A percentile compares a stretch with the other conserved stretches of the same genome.
Evolutionary conservation across 2,888 invertebrate species (phyloP).

Genomic region (Marasmarcha lunaedactyla): DNA sequence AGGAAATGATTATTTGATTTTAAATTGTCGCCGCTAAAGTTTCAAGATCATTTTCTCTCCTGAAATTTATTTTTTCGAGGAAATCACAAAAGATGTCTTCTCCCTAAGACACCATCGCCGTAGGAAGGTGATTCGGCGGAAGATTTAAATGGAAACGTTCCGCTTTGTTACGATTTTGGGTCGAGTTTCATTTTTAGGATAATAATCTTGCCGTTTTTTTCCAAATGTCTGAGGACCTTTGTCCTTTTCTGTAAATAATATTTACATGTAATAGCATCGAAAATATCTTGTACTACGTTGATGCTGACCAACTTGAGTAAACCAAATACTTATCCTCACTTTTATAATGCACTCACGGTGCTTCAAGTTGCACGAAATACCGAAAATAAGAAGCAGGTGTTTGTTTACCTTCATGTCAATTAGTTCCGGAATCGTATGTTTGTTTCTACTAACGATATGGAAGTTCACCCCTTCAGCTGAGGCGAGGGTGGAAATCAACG

Average conservation of each 20-base stretch:
- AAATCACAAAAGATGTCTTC: not conserved
- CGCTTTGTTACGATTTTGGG: not conserved
- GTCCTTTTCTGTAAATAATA: too few species aligned
- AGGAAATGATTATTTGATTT: constrained; percentile 1
- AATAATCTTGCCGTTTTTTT: not conserved
- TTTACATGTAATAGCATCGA: too few species aligned
- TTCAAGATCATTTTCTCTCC: not conserved
- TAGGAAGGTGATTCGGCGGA: not conserved
- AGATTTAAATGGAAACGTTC: constrained; percentile 1
- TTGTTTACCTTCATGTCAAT: too few species aligned
- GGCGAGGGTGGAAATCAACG: not conserved
- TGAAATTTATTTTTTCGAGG: not conserved
- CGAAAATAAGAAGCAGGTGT: too few species aligned
- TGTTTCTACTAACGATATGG: too few species aligned
- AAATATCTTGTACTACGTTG: too few species aligned
- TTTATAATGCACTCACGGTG: too few species aligned
- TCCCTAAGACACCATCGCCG: not conserved
- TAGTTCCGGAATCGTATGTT: too few species aligned
- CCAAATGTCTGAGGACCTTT: too few species aligned
- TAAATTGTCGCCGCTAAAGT: constrained; percentile 1
- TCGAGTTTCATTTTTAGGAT: not conserved
- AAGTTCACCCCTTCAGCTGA: not conserved
- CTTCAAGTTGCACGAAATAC: too few species aligned
- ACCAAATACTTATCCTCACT: too few species aligned
- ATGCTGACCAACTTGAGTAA: too few species aligned